Conservation (phyloP, 2,113 vertebrate genomes). For the Falcunculus frontatus region DNA sequence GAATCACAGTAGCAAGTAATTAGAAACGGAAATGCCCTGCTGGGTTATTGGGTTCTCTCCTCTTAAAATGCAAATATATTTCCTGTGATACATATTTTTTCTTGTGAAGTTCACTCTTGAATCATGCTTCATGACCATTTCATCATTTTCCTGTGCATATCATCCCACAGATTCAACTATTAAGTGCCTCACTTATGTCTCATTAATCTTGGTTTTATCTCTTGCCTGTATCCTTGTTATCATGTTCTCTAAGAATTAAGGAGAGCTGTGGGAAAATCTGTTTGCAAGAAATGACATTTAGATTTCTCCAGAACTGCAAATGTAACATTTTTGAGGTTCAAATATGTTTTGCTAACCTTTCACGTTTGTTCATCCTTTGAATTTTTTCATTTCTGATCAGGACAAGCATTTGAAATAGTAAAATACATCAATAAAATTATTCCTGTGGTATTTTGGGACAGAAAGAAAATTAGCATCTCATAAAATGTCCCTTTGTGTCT, state of each 20-base stretch:
- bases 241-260: constrained; percentile 21
- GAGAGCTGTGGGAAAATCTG: constrained; percentile 46
- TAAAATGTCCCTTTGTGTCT: not conserved
- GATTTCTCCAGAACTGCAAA: constrained; percentile 6
- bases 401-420: not conserved
- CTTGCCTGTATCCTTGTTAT: constrained; percentile 15
- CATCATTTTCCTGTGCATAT: not conserved
- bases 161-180: not conserved
- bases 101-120: not conserved
- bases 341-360: constrained; percentile 48
- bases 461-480: not conserved
- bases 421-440: constrained; percentile 2
- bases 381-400: constrained; percentile 30
- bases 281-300: constrained; percentile 50
- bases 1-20: constrained; percentile 29
- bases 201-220: constrained; percentile 43
- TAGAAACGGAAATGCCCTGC: not conserved
- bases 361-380: not conserved
- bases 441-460: not conserved
- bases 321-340: constrained; percentile 40
- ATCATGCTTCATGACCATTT: constrained; percentile 6
- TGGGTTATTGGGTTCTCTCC: not conserved
- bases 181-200: constrained; percentile 28
- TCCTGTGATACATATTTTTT: not conserved
- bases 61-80: constrained; percentile 13